A percentile compares a stretch with the other conserved stretches of the same genome.
These are phyloP conservation scores for Sciurus carolinensis DNA, from an alignment of 2,797 vertebrate genomes.

Conservation along the genomic window DNA sequence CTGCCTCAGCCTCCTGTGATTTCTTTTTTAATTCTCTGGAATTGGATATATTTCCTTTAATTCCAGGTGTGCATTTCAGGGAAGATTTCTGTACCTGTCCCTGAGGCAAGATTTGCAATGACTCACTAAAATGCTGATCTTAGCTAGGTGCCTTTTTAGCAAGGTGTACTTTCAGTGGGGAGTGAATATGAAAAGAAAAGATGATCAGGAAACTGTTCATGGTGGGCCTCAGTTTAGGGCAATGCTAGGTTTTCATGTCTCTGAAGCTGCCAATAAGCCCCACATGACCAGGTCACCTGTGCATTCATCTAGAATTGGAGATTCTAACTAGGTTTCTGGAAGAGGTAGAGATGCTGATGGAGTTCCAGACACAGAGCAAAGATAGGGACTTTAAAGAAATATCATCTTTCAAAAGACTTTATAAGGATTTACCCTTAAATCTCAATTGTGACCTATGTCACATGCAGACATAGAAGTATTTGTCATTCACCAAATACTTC, in stretches of 20 bases:
- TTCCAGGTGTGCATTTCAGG: neutral
- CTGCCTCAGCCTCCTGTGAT: neutral
- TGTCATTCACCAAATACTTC: neutral
- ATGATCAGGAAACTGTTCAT: neutral
- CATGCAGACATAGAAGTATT: neutral
- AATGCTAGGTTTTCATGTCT: neutral
- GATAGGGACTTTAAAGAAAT: neutral
- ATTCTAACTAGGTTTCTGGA: neutral
- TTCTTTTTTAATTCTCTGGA: neutral
- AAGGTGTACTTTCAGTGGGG: neutral
- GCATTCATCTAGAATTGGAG: neutral
- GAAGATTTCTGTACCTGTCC: neutral
- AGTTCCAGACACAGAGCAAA: neutral
- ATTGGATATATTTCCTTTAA: neutral
- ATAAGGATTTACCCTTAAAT: neutral
- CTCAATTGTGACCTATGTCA: neutral
- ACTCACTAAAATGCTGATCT: neutral
- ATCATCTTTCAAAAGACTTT: slow-evolving; percentile 14
- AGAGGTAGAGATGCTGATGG: neutral
- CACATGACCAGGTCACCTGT: neutral
- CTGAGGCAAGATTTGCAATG: neutral
- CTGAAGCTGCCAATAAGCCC: neutral
- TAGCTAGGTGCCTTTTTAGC: neutral
- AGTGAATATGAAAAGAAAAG: no score
- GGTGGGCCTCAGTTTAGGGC: neutral